Percentiles rank a stretch among this genome's conserved stretches.
phyloP scores from a whole-genome alignment of 2,888 invertebrate genomes.

The Monoplex corrugatus region DNA sequence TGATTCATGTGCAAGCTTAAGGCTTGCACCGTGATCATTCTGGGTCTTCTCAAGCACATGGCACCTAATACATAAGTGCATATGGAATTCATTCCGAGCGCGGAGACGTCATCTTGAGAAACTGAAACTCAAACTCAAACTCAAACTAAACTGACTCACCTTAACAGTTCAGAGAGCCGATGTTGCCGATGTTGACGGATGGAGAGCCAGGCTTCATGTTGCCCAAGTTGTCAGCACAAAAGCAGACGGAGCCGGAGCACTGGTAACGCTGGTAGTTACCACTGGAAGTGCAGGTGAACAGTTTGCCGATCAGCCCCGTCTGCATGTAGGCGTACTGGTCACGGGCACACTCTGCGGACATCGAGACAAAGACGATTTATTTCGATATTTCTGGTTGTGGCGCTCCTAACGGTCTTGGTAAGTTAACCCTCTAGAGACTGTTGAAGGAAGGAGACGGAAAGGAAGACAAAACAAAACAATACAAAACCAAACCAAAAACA shows the following conservation, averaged over 20 bases:
- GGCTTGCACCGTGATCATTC: too few species aligned
- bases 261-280: conserved; percentile 65
- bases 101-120: too few species aligned
- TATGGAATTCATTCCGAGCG: too few species aligned
- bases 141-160: too few species aligned
- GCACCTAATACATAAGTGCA: too few species aligned
- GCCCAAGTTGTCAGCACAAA: conserved; percentile 62
- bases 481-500: too few species aligned
- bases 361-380: neutral
- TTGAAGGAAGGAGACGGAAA: too few species aligned
- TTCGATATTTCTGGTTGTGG: neutral
- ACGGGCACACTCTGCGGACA: conserved; percentile 69
- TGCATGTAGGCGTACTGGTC: conserved; percentile 64
- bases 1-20: too few species aligned
- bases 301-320: conserved; percentile 65
- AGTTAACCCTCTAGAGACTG: neutral
- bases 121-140: too few species aligned
- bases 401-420: too few species aligned
- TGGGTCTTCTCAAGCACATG: too few species aligned
- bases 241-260: conserved; percentile 63
- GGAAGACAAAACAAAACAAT: too few species aligned
- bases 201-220: conserved; percentile 3
- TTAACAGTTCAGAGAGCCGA: conserved; percentile 37
- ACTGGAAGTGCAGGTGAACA: conserved; percentile 65
- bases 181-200: conserved; percentile 44